Evolutionary conservation across 2,888 invertebrate genomes (phyloP).

Genomic region (Teleogryllus oceanicus): DNA sequence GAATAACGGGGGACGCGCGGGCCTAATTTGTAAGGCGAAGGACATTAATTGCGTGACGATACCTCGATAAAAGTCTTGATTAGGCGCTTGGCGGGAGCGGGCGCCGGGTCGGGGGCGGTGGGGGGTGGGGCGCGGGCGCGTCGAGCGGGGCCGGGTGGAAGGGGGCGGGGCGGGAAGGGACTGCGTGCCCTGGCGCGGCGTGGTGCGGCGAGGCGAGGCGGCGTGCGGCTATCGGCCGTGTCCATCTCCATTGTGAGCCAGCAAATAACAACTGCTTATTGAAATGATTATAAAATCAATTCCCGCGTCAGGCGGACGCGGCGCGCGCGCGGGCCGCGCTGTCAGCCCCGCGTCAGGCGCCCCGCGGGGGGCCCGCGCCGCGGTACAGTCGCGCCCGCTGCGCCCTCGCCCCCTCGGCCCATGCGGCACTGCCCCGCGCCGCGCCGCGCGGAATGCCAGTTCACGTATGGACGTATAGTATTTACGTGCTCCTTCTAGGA

Average conservation of each 20-base stretch:
- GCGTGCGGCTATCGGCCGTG: conserved; percentile 39
- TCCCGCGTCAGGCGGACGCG: conserved; percentile 38
- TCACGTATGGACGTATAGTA: no score
- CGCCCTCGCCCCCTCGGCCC: not conserved
- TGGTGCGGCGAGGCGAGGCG: conserved; percentile 19
- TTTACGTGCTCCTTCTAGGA: no score
- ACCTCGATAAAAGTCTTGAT: conserved; percentile 18
- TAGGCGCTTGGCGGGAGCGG: not conserved
- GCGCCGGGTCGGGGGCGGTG: not conserved
- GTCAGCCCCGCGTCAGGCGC: conserved; percentile 29
- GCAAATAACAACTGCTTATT: conserved; percentile 52
- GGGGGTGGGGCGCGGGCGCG: not conserved
- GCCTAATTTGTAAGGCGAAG: conserved; percentile 6
- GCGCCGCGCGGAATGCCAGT: no score
- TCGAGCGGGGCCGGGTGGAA: not conserved
- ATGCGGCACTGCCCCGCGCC: no score
- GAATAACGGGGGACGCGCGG: not conserved
- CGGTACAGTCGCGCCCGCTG: conserved; percentile 21
- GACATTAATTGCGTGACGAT: conserved; percentile 7
- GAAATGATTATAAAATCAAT: conserved; percentile 53
- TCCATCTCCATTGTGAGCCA: conserved; percentile 51
- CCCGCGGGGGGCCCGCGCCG: conserved; percentile 26
- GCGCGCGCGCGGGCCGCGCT: conserved; percentile 24
- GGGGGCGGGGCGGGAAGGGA: not conserved
- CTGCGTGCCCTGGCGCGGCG: not conserved